Base-by-base conservation (phyloP, 2,888 invertebrate species). In the Trilocha varians region DNA sequence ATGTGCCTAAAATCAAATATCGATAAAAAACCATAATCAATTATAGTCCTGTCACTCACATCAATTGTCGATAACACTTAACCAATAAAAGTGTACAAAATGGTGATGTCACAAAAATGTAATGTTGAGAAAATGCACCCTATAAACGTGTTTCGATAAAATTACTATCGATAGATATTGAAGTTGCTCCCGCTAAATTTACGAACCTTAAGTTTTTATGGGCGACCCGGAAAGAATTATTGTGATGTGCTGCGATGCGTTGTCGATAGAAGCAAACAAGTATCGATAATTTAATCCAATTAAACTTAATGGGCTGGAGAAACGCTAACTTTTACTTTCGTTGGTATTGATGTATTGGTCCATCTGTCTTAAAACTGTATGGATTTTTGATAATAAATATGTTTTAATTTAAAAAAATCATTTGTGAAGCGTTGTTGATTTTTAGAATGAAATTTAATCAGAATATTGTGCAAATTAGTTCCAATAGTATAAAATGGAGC, bases 131-230 rank as follows among this genome's bases (percentile, higher is more conserved):
- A n/a, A 34, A 34, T 15, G 34, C 34, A 14, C 17, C 33, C 13
- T 13, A 38, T 32, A 39, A 39, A 39, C 5, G 34, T 44, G 14
- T 34, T 41, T 49, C 39, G 50, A 45, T 47, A 36, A 40, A 40
- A 40, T 32, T 33, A 40, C 36, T 36, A 38, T 37, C 25, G 39
- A 39, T 39, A 39, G 34, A 16, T 39, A 39, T 39, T 16, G 50
- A 17, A 49, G 64, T 67, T 66, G 71, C 71, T 63, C 45, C 58
- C 48, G 62, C 67, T 52, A 66, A 70, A 67, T 69, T 67, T 67
- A 73, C 61, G 58, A 53, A 57, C 60, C 49, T 45, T 47, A 44
- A 37, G 32, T 47, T 58, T 71, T 68, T 70, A 69, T 67, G 53
- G 62, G 55, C 52, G 48, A 53, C 58, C 52, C 46, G 39, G 50